Evolutionary conservation across 2,797 vertebrate species (phyloP).

Genomic region (Myotis vivesi): DNA sequence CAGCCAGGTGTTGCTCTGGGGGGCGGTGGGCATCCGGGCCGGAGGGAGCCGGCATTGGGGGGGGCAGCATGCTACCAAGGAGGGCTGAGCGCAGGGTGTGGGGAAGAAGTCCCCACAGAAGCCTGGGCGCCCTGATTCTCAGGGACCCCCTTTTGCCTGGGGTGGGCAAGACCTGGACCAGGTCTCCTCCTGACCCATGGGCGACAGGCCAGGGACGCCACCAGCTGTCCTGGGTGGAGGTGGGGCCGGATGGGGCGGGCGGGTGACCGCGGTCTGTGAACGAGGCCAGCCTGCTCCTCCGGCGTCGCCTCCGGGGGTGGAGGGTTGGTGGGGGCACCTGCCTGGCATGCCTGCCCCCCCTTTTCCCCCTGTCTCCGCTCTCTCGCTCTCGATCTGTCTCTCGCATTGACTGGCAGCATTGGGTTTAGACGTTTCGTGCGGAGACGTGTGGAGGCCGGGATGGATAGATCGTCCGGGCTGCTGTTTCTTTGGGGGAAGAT

Average conservation of each 20-base stretch:
- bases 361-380: not conserved
- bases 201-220: accelerated
- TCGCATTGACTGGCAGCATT: not conserved
- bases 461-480: no score
- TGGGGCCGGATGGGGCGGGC: accelerated
- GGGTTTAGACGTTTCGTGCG: not conserved
- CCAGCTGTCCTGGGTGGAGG: not conserved
- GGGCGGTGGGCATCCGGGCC: not conserved
- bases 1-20: not conserved
- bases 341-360: not conserved
- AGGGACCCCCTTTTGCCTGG: not conserved
- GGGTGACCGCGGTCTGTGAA: not conserved
- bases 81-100: not conserved
- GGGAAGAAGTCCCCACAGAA: accelerated
- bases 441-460: no score
- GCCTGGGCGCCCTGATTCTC: not conserved
- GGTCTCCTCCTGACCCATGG: not conserved
- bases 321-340: no score
- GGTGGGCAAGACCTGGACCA: not conserved
- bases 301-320: no score
- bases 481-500: not conserved
- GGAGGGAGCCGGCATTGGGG: not conserved
- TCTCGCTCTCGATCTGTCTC: not conserved
- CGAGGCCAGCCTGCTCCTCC: accelerated
- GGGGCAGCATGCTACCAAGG: no score